Conservation (phyloP, 2,888 invertebrate species). For the Zaprionus obscuricornis region DNA sequence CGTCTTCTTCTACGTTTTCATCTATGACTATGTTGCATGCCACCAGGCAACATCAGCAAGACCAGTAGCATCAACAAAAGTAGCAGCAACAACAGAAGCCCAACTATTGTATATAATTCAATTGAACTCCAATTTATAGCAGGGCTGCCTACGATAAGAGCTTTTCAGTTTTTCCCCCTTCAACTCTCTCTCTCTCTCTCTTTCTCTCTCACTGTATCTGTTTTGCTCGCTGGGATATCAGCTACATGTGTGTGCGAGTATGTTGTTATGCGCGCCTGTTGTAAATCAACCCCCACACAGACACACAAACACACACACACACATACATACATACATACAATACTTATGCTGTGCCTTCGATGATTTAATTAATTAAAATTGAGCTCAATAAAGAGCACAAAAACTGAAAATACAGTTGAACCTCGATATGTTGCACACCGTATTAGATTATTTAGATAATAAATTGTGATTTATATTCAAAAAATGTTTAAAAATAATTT, state of each 20-base stretch:
- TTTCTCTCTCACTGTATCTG: conserved; percentile 20
- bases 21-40: conserved; percentile 46
- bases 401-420: conserved; percentile 39
- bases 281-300: conserved; percentile 46
- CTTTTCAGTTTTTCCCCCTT: conserved; percentile 4
- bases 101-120: conserved; percentile 79
- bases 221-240: too few species aligned
- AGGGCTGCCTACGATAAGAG: conserved; percentile 52
- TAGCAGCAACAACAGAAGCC: too few species aligned
- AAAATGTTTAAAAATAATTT: too few species aligned
- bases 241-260: neutral
- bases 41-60: too few species aligned
- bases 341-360: conserved; percentile 60
- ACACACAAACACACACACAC: conserved; percentile 7
- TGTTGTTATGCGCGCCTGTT: conserved; percentile 37
- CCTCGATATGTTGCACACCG: conserved; percentile 13
- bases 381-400: conserved; percentile 73
- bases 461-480: neutral
- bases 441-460: neutral
- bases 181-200: conserved; percentile 6
- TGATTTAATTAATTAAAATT: conserved; percentile 81
- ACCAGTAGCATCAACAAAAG: too few species aligned
- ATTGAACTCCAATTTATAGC: conserved; percentile 79
- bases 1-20: neutral
- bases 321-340: conserved; percentile 5